phyloP scores from a whole-genome alignment of 2,888 invertebrate genomes.

The Volucella inflata region DNA sequence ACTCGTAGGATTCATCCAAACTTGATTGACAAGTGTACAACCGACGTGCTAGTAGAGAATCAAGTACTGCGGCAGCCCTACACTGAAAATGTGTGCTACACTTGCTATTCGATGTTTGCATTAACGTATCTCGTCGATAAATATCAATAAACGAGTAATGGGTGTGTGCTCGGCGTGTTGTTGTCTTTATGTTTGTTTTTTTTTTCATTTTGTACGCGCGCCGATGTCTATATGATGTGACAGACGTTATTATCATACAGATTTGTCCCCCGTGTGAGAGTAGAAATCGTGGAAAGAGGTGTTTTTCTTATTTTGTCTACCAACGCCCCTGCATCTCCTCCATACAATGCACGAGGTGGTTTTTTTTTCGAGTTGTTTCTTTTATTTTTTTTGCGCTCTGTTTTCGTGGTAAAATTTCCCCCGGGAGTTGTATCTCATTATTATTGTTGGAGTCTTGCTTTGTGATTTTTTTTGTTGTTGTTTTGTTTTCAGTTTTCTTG shows the following conservation, averaged over 20 bases:
- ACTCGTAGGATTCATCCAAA: too few relatives aligned
- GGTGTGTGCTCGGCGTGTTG: too few relatives aligned
- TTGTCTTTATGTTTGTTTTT: not conserved
- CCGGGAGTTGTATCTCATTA: conserved; percentile 71
- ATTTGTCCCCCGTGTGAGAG: conserved; percentile 66
- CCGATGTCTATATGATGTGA: conserved; percentile 51
- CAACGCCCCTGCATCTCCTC: too few relatives aligned
- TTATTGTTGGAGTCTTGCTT: conserved; percentile 47
- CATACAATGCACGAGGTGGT: too few relatives aligned
- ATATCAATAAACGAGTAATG: too few relatives aligned
- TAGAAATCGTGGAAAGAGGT: conserved; percentile 17
- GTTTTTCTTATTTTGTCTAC: conserved; percentile 17
- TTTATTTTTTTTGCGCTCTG: conserved; percentile 19
- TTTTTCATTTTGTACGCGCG: conserved; percentile 11
- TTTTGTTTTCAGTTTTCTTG: conserved; percentile 7
- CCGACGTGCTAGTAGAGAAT: too few relatives aligned
- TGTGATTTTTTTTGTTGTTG: conserved; percentile 41
- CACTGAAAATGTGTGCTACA: too few relatives aligned
- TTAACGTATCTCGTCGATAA: too few relatives aligned
- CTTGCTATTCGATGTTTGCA: too few relatives aligned
- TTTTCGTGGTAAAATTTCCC: conserved; percentile 49
- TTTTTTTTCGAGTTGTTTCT: too few relatives aligned
- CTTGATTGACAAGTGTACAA: too few relatives aligned
- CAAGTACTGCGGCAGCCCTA: too few relatives aligned
- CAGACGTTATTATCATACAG: conserved; percentile 60